These are phyloP conservation scores for Diachrysia chrysitis DNA, from an alignment of 2,888 invertebrate genomes.

Conservation along the genomic window DNA sequence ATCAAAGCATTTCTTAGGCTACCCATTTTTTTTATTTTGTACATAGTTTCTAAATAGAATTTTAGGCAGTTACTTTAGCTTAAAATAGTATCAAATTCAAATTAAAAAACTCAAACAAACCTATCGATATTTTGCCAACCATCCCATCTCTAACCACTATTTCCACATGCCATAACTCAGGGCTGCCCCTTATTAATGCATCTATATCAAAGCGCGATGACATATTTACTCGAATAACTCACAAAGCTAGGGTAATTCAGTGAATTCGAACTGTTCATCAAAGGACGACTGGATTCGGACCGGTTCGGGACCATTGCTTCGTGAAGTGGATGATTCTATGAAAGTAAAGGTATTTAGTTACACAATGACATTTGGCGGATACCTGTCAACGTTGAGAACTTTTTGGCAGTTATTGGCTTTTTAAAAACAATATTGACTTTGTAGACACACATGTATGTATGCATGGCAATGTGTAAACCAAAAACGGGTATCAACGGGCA, in stretches of 20 bases:
- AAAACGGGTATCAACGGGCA: no score
- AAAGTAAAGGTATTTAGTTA: background rate
- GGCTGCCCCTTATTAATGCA: constrained; percentile 72
- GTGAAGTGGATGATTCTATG: constrained; percentile 25
- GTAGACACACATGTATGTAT: no score
- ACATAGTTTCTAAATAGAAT: no score
- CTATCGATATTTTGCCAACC: constrained; percentile 12
- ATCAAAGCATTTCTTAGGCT: no score
- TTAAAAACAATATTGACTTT: no score
- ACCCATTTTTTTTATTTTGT: no score
- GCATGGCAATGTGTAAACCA: no score
- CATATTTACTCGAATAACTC: constrained; percentile 79
- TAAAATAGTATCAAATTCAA: no score
- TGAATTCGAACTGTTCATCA: constrained; percentile 26
- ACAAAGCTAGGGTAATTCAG: constrained; percentile 54
- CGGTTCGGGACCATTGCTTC: constrained; percentile 31
- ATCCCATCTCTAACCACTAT: constrained; percentile 57
- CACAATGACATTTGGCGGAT: no score
- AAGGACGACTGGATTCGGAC: constrained; percentile 24
- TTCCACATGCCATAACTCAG: constrained; percentile 70
- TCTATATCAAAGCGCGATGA: constrained; percentile 79
- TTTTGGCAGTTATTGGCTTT: no score
- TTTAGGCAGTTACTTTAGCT: no score
- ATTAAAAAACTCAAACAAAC: background rate
- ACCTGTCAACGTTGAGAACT: background rate